Percentiles rank a stretch among this genome's conserved stretches.
These are phyloP conservation scores for chimpanzee (Pan troglodytes) DNA, from an alignment of 2,113 vertebrate genomes.

Conservation along the genomic window NHGRI_mPanTro3-v2.1_pri NC_072415.2:19449501-19450000, in stretches of 20 bases:
- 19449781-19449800: not conserved
- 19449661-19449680: not conserved
- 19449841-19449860: not conserved
- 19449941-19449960: not conserved
- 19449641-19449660: not conserved
- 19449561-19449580: not conserved
- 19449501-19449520: not conserved
- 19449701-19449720: not conserved
- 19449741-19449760: not conserved
- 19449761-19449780: not conserved
- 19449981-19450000: not conserved
- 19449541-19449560: not conserved
- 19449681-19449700: not conserved
- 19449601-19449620: not conserved
- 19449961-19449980: not conserved
- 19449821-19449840: not conserved
- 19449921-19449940: not conserved
- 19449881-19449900: not conserved
- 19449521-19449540: not conserved
- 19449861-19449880: not conserved
- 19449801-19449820: not conserved
- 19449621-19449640: not conserved
- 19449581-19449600: not conserved
- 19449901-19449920: not conserved
- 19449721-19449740: not conserved